These are phyloP conservation scores for Mamestra brassicae DNA, from an alignment of 2,888 invertebrate species.

Conservation along the genomic window DNA sequence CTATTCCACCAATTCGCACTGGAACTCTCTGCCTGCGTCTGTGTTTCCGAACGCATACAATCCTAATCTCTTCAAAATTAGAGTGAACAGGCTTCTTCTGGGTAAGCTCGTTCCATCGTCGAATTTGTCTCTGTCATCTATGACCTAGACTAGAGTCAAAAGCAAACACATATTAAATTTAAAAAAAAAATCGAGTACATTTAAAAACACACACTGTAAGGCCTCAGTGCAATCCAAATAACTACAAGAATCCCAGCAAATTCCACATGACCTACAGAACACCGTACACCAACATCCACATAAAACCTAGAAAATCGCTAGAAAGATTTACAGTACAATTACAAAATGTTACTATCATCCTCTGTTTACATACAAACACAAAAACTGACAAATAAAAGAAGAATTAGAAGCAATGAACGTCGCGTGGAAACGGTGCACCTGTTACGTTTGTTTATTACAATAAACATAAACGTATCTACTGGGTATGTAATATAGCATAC, in stretches of 20 bases:
- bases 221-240: too few relatives aligned
- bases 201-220: too few relatives aligned
- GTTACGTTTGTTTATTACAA: constrained; percentile 53
- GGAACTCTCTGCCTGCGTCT: too few relatives aligned
- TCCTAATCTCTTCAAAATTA: too few relatives aligned
- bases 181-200: too few relatives aligned
- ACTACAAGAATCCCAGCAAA: background rate
- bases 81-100: too few relatives aligned
- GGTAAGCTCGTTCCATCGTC: too few relatives aligned
- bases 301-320: constrained; percentile 52
- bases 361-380: constrained; percentile 40
- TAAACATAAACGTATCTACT: constrained; percentile 18
- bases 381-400: constrained; percentile 68
- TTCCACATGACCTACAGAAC: background rate
- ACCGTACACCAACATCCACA: constrained; percentile 15
- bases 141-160: too few relatives aligned
- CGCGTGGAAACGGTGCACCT: constrained; percentile 56
- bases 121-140: too few relatives aligned
- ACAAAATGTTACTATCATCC: constrained; percentile 54
- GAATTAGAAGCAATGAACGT: constrained; percentile 65
- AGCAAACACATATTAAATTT: too few relatives aligned
- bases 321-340: constrained; percentile 59
- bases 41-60: too few relatives aligned
- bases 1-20: too few relatives aligned
- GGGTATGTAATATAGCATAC: background rate